Evolutionary conservation across 2,888 invertebrate genomes (phyloP).

Genomic region (Andrena hattorfiana): DNA sequence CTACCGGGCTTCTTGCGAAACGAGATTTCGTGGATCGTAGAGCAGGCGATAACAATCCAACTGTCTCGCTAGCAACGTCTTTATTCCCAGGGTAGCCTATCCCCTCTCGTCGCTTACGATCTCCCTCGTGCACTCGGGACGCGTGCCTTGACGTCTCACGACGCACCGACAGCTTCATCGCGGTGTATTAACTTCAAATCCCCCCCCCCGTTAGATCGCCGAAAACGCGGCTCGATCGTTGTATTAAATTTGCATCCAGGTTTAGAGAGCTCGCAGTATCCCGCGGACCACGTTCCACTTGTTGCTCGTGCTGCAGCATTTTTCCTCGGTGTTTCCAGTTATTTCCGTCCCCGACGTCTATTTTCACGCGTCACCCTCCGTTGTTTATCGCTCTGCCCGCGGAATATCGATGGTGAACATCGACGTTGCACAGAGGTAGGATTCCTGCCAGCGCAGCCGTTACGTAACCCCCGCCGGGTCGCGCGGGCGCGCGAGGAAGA

Average conservation of each 20-base stretch:
- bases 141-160: too few relatives aligned
- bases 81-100: slow-evolving; percentile 23
- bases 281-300: neutral
- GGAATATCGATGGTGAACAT: slow-evolving; percentile 13
- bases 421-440: slow-evolving; percentile 18
- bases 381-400: neutral
- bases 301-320: slow-evolving; percentile 3
- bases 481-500: slow-evolving; percentile 21
- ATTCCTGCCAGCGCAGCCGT: slow-evolving; percentile 39
- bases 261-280: too few relatives aligned
- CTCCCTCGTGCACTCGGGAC: neutral
- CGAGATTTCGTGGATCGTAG: neutral
- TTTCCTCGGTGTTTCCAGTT: slow-evolving; percentile 12
- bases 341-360: neutral
- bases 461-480: slow-evolving; percentile 39
- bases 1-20: neutral
- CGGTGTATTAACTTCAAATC: neutral
- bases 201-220: neutral
- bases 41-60: slow-evolving; percentile 5
- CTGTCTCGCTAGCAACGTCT: slow-evolving; percentile 9
- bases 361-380: neutral
- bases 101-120: neutral
- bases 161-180: too few relatives aligned
- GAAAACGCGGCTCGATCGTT: neutral
- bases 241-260: neutral